Base-by-base conservation (phyloP, 2,888 invertebrate genomes). In the Idaea biselata region DNA sequence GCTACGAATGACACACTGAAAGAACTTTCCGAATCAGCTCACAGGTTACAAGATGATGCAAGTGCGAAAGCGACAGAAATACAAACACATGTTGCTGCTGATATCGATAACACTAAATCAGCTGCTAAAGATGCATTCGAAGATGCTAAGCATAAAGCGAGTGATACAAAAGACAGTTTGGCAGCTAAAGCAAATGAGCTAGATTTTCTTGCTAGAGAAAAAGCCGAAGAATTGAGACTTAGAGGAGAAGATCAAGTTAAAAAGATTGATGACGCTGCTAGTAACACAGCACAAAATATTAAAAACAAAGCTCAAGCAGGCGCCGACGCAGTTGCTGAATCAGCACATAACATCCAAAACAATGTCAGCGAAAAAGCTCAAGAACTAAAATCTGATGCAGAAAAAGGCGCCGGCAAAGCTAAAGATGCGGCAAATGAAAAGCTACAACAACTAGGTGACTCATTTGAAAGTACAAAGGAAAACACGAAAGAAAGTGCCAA, bases 151-250 rank as follows among this genome's bases (percentile, higher is more conserved):
- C 73, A 89, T 75, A 75, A 80, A 71, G 67, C 84, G 70, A 73
- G 86, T 75, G 74, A 79, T 76, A 73, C 89, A 73, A 82, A 83
- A 74, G 74, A 87, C 76, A 73, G 84, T 72, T 25, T 88, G 71
- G 74, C 81, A 69, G 74, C 91, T 79, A 83, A 93, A 87, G 79
- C 91, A 68, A 74, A 84, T 81, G 81, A 80, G 61, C 63, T 88
- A n/a, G 85, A 90, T 69, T 89, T 90, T 63, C 81, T 85, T 58
- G 86, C 89, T 6, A 81, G 75, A 72, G 90, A 91, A 79, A 80
- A 82, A 65, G 87, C 85, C 57, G 89, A 90, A 74, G 82, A 87
- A 68, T 65, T 87, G 6, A 86, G 76, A 74, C 67, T 80, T 5
- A 75, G 79, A 69, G 83, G 84, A n/a, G 71, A 80, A 16, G 81